phyloP scores from a whole-genome alignment of 2,113 vertebrate species.

The Uropsilus gracilis region DNA sequence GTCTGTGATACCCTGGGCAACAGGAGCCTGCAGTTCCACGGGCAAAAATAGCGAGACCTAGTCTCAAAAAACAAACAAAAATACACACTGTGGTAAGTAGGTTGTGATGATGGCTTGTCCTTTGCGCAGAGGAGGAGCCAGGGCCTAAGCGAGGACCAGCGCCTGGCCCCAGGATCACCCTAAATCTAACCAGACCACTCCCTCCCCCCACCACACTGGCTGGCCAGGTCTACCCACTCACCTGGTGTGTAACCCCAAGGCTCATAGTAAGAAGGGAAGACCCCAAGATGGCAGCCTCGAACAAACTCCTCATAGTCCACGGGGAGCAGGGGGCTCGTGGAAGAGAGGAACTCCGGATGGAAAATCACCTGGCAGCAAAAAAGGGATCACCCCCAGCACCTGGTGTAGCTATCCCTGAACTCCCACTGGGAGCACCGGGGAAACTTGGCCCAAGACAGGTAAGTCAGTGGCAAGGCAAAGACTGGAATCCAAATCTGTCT shows the following conservation, averaged over 20 bases:
- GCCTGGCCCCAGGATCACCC: background rate
- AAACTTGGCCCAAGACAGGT: background rate
- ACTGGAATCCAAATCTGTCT: background rate
- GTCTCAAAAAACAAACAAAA: no score
- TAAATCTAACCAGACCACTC: no score
- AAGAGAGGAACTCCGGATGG: slow-evolving; percentile 95
- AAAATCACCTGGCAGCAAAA: slow-evolving; percentile 90
- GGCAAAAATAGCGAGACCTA: no score
- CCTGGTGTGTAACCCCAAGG: slow-evolving; percentile 97
- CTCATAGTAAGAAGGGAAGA: slow-evolving; percentile 96
- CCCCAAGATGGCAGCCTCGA: slow-evolving; percentile 94
- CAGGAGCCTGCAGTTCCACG: no score
- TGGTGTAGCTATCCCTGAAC: background rate
- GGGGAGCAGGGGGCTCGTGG: slow-evolving; percentile 93
- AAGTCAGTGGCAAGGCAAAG: background rate
- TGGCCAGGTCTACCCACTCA: no score
- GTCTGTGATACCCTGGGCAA: no score
- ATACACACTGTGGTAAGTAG: no score
- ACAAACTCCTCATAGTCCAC: slow-evolving; percentile 97
- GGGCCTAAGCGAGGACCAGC: background rate
- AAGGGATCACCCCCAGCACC: background rate
- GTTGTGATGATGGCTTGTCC: no score
- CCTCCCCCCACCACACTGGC: no score
- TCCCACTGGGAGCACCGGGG: background rate
- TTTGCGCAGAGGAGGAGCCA: background rate